Conservation (phyloP, 2,113 vertebrate species). For the Oreochromis spilurus region DNA sequence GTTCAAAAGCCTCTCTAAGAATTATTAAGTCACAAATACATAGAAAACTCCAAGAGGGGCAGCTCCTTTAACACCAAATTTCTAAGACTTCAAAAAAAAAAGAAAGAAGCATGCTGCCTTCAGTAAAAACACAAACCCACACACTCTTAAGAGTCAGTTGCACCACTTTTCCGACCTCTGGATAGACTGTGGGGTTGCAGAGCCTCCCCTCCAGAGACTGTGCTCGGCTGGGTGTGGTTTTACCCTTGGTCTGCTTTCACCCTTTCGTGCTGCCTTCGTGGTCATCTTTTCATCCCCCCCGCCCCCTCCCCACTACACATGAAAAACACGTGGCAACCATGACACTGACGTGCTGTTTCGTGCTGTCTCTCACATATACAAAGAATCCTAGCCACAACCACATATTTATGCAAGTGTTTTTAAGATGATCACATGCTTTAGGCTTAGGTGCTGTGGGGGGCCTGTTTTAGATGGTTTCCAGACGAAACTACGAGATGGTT, state of each 20-base stretch:
- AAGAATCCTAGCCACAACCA: neutral
- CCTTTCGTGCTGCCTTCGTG: slow-evolving; percentile 9
- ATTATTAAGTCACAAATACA: slow-evolving; percentile 30
- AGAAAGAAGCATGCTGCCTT: neutral
- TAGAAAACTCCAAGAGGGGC: slow-evolving; percentile 25
- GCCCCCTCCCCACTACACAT: neutral
- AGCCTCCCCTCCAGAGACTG: neutral
- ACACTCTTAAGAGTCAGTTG: slow-evolving; percentile 34
- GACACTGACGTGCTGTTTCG: neutral
- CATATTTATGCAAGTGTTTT: slow-evolving; percentile 28
- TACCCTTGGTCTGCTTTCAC: neutral
- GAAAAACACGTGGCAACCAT: neutral
- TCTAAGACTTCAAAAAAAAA: neutral
- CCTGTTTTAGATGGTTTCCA: neutral
- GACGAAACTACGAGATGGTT: neutral
- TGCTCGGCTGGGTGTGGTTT: slow-evolving; percentile 26
- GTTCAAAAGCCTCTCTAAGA: slow-evolving; percentile 70
- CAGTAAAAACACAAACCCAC: slow-evolving; percentile 17
- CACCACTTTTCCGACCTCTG: slow-evolving; percentile 50
- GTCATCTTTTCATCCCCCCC: neutral
- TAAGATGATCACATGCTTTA: neutral
- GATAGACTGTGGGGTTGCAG: neutral
- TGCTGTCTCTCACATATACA: neutral
- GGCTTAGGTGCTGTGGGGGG: neutral
- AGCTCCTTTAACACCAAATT: neutral